A percentile compares a stretch with the other conserved stretches of the same genome.
Conservation (phyloP, 2,888 invertebrate genomes). For the Coleophora deauratella region DNA sequence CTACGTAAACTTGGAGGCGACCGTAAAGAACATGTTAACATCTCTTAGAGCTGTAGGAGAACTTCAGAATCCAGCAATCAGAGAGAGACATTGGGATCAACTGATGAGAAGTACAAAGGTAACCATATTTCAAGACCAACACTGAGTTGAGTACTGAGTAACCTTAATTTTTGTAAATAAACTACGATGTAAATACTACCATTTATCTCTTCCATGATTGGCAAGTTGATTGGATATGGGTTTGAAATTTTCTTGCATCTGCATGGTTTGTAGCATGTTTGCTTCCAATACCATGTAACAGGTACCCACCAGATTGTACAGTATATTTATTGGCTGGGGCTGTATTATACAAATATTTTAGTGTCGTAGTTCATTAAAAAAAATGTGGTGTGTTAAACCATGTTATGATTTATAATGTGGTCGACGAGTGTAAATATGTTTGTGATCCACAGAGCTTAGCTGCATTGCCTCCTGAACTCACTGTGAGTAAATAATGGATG, state of each 20-base stretch:
- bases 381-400: constrained; percentile 1
- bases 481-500: constrained; percentile 76
- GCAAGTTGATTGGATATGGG: constrained; percentile 26
- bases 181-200: constrained; percentile 28
- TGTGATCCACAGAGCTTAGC: constrained; percentile 85
- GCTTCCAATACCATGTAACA: constrained; percentile 3
- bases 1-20: constrained; percentile 89
- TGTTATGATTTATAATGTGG: constrained; percentile 18
- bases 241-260: constrained; percentile 31
- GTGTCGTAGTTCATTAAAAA: constrained; percentile 3
- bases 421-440: constrained; percentile 67
- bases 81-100: constrained; percentile 97
- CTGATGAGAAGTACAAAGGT: constrained; percentile 97
- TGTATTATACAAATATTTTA: constrained; percentile 28
- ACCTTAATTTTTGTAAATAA: constrained; percentile 35
- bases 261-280: constrained; percentile 25
- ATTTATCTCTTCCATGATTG: constrained; percentile 22
- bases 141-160: too few relatives aligned
- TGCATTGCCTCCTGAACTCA: constrained; percentile 84
- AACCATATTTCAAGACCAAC: constrained; percentile 16
- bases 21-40: constrained; percentile 96
- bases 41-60: constrained; percentile 96
- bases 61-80: constrained; percentile 95
- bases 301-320: too few relatives aligned
- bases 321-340: constrained; percentile 19